A percentile compares a stretch with the other conserved stretches of the same genome.
These are phyloP conservation scores for Archips crataeganus DNA, from an alignment of 2,888 invertebrate genomes.

Conservation along the genomic window DNA sequence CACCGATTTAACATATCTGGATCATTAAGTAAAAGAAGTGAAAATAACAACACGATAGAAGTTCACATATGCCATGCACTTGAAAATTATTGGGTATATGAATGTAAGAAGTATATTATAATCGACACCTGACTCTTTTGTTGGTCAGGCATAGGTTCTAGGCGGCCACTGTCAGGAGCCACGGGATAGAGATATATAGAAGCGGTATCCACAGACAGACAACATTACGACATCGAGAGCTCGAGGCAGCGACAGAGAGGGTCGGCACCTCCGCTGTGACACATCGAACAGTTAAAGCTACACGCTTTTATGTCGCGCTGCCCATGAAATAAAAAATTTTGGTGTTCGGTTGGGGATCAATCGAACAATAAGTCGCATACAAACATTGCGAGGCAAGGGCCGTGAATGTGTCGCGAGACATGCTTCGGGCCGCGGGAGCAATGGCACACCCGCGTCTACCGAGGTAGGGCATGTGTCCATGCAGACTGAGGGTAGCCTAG, in stretches of 20 bases:
- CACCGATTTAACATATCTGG: constrained; percentile 19
- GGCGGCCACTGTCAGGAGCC: constrained; percentile 59
- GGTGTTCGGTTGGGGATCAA: constrained; percentile 3
- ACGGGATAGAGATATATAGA: constrained; percentile 72
- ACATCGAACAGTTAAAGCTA: constrained; percentile 83
- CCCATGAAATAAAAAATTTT: constrained; percentile 57
- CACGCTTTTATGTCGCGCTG: constrained; percentile 73
- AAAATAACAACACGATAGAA: constrained; percentile 60
- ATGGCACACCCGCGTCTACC: neutral
- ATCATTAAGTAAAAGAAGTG: constrained; percentile 3
- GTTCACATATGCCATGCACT: constrained; percentile 67
- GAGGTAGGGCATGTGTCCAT: neutral
- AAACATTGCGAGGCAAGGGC: neutral
- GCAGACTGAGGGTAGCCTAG: neutral
- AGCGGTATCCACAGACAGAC: constrained; percentile 80
- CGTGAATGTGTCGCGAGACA: neutral
- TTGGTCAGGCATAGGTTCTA: constrained; percentile 38
- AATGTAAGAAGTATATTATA: constrained; percentile 24
- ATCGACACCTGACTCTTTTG: constrained; percentile 19
- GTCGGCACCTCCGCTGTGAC: constrained; percentile 71
- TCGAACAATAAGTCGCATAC: constrained; percentile 3
- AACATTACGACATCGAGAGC: constrained; percentile 80
- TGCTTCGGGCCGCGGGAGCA: neutral
- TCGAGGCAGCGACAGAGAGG: constrained; percentile 73
- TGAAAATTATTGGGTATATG: constrained; percentile 41